Base-by-base conservation (phyloP, 1,140 invertebrate genomes). In the Amyelois transitella region DNA sequence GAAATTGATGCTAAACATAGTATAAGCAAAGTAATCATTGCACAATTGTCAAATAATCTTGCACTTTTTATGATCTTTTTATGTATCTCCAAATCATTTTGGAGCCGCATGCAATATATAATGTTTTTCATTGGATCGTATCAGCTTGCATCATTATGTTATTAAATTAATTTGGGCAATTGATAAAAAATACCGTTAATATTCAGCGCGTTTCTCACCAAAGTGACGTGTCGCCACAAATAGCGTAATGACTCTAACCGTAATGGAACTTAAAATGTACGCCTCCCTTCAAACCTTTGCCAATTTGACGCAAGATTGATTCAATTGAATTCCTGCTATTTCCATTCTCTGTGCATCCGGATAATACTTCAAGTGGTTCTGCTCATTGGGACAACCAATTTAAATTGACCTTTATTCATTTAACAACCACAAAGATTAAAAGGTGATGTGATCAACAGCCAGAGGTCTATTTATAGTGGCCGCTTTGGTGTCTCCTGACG, bases 301-400 rank as follows among this genome's bases (percentile, higher is more conserved):
- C 72, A 79, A 82, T 81, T 79, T 76, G 75, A 74, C 72, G 72
- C 69, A 72, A 79, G 77, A 82, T 86, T 82, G 77, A 86, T 76
- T 75, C 74, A 76, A 81, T 81, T 77, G 75, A 76, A 68, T 73
- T 75, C 62, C 55, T 60, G 59, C 66, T 59, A 65, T 72, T 77
- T 71, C 69, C 58, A 75, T 76, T 76, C 72, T 69, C 74, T 71
- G 77, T 83, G 74, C 77, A 82, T 72, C 77, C 72, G 73, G 72
- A 73, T 77, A 81, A 81, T 77, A 69, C 74, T 77, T 70, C 67
- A 73, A 81, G 63, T 72, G 71, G 69, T 64, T 68, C 55, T 59
- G 64, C 50, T 70, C 62, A 57, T 55, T 60, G 56, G 60, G 51
- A 49, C 47, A 22, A 69, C 81, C 77, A 81, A 51, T 51, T 51